Evolutionary conservation across 2,888 invertebrate species (phyloP), one percentile per base, ranked within the genome.

Genomic region (Drosophila lutescens): DNA sequence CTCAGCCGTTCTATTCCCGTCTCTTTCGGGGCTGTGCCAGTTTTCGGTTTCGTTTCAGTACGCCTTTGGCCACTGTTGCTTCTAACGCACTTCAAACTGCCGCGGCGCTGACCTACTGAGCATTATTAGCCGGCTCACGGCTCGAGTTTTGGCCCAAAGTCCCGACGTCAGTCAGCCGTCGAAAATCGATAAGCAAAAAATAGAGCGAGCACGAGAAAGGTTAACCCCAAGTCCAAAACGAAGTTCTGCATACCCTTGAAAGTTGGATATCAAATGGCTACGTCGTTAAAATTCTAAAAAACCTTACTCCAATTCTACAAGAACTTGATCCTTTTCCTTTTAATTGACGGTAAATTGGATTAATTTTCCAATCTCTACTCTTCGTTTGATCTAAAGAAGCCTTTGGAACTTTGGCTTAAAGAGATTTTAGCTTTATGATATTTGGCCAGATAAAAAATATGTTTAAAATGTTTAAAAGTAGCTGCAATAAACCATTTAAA

Each of bases 61-160:
- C 59, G 88, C 88, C 76, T 60, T 61, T 83, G 78, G 84, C 84
- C 78, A 80, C 88, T 83, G 83, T 83, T 83, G 83, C 88, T 83
- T 83, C 88, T 53, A 73, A 82, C 88, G 88, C 88, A 82, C 82
- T 83, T 79, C 68, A 82, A 75, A 56, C 73, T 68, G 83, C 60
- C 74, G 75, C 70, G 78, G 63, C 86, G 80, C 80, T 83, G 83
- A 88, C 83, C 83, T 83, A 83, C 86, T 83, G 70, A 88, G 84
- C 78, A 66, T 83, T 86, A 83, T 83, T 83, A 83, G 83, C 83
- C 83, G 88, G 88, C 82, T 66, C 79, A 54, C 55, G 30, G 60
- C 62, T 63, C 59, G 36, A 55, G 53, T 71, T 50, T 53, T 47
- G 50, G 56, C 53, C 43, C 60, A 44, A 49, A 55, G 47, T 49